phyloP scores from a whole-genome alignment of 2,113 vertebrate species.

The Semnornis frantzii region DNA sequence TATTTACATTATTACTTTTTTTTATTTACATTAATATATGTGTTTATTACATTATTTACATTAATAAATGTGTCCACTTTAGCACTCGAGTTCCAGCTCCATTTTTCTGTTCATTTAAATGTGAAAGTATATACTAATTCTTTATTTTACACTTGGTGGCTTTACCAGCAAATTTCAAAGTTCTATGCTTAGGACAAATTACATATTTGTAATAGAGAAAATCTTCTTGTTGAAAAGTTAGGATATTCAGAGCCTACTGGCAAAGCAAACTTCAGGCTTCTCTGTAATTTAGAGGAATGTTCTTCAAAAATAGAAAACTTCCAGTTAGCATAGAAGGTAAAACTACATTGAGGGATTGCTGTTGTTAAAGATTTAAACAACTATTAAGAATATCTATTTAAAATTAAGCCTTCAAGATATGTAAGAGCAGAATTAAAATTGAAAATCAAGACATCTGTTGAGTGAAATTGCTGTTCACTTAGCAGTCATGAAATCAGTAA shows the following conservation, averaged over 20 bases:
- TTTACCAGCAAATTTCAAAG: not conserved
- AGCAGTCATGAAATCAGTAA: not conserved
- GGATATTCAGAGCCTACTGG: not conserved
- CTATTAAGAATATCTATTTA: not conserved
- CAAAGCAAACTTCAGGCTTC: not conserved
- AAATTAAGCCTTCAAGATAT: not conserved
- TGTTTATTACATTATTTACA: not conserved
- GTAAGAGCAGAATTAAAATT: not conserved
- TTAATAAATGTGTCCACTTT: not conserved
- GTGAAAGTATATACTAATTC: not conserved
- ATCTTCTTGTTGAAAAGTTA: not conserved
- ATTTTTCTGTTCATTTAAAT: not conserved
- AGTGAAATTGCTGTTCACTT: not conserved
- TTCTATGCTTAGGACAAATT: not conserved
- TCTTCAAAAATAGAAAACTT: not conserved
- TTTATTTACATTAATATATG: not conserved
- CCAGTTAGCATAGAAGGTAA: not conserved
- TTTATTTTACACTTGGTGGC: not conserved
- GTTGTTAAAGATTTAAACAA: conserved; percentile 5
- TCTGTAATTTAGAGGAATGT: not conserved
- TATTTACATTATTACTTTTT: no score
- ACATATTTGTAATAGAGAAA: not conserved
- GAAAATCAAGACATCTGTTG: not conserved
- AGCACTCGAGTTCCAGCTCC: not conserved
- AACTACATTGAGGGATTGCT: not conserved